Evolutionary conservation across 2,113 vertebrate genomes (phyloP).

Genomic region (Odocoileus hemionus): DNA sequence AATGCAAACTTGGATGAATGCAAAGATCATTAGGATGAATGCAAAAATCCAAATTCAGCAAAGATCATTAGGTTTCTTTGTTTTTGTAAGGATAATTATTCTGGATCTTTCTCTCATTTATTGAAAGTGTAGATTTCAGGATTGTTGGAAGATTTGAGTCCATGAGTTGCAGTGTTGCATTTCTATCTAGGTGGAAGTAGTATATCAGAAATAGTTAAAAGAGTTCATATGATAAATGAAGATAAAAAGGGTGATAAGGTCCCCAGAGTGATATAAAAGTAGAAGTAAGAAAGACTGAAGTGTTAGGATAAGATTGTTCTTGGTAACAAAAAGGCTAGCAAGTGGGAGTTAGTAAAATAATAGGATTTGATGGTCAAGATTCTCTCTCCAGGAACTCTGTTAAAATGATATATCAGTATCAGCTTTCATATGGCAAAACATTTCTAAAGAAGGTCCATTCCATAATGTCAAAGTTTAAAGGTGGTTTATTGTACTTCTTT

Average conservation of each 20-base stretch:
- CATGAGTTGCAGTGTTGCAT: background rate
- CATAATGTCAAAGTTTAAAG: conserved; percentile 41
- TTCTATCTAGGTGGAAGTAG: background rate
- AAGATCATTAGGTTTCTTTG: background rate
- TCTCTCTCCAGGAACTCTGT: background rate
- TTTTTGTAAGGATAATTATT: conserved; percentile 26
- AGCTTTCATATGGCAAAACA: background rate
- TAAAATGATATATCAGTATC: conserved; percentile 16
- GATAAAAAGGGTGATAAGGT: background rate
- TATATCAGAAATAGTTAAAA: background rate
- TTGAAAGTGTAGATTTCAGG: background rate
- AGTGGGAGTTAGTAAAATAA: background rate
- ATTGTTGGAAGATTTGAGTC: conserved; percentile 19
- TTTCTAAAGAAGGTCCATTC: conserved; percentile 32
- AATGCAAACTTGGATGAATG: background rate
- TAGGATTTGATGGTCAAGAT: background rate
- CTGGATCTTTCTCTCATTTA: conserved; percentile 21
- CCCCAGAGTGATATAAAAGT: background rate
- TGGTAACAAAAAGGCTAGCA: conserved; percentile 2
- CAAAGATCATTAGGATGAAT: background rate
- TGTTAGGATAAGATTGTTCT: conserved; percentile 2
- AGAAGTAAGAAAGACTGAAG: background rate
- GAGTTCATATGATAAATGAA: conserved; percentile 20
- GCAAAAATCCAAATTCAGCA: background rate
- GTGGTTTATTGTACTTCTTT: conserved; percentile 63